Conservation (phyloP, 2,113 vertebrate genomes). For the Phrynocephalus versicolor region DNA sequence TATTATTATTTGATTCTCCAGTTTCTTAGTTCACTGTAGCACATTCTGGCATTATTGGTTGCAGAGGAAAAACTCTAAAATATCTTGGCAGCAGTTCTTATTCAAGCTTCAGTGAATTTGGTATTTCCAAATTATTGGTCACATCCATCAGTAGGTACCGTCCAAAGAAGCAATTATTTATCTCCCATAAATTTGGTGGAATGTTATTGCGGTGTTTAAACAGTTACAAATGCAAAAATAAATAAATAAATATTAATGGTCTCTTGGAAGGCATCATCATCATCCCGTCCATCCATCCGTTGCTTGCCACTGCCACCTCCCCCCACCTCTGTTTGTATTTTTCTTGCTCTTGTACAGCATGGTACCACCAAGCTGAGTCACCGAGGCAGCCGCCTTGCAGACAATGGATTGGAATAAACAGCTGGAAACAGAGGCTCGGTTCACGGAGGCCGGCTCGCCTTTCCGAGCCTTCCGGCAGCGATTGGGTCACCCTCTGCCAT, state of each 20-base stretch:
- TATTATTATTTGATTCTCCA: too few relatives aligned
- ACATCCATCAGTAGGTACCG: not conserved
- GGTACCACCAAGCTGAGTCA: slow-evolving; percentile 54
- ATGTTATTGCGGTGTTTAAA: not conserved
- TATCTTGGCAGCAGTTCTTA: not conserved
- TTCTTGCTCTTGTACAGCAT: slow-evolving; percentile 5
- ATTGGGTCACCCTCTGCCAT: accelerated
- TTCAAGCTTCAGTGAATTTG: not conserved
- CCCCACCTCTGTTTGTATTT: accelerated
- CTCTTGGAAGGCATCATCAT: not conserved
- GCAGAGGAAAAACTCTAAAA: not conserved
- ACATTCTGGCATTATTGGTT: not conserved
- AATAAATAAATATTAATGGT: too few relatives aligned
- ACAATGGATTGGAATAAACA: slow-evolving; percentile 48
- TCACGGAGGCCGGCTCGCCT: slow-evolving; percentile 3
- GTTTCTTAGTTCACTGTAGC: too few relatives aligned
- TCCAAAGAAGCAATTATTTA: not conserved
- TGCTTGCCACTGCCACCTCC: too few relatives aligned
- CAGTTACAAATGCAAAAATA: too few relatives aligned
- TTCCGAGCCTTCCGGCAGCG: not conserved
- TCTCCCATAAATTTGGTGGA: not conserved
- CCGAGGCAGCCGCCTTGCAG: slow-evolving; percentile 36
- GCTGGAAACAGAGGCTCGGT: slow-evolving; percentile 29
- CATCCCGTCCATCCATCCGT: too few relatives aligned
- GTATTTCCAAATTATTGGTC: not conserved